Evolutionary conservation across 2,113 vertebrate genomes (phyloP).

Genomic region (Sinocyclocheilus maitianheensis): DNA sequence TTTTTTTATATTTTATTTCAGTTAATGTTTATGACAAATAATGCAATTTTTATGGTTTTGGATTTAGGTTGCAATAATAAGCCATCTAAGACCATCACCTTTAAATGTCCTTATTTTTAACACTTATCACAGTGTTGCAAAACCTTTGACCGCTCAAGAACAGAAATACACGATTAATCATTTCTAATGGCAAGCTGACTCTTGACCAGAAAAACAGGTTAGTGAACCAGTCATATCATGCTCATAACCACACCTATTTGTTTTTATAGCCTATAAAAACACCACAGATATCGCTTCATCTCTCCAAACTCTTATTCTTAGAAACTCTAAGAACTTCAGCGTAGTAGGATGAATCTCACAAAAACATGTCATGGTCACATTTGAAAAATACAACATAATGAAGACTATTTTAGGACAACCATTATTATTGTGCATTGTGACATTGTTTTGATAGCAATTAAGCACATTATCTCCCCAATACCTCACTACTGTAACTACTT

Average conservation of each 20-base stretch:
- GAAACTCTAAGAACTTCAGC: background rate
- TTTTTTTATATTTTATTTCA: no score
- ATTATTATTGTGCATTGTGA: background rate
- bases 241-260: background rate
- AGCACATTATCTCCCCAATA: background rate
- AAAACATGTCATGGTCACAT: background rate
- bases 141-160: background rate
- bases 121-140: background rate
- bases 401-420: background rate
- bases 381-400: background rate
- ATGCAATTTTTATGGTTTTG: background rate
- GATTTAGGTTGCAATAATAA: background rate
- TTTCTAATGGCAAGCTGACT: conserved; percentile 4
- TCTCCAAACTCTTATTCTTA: background rate
- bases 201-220: background rate
- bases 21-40: background rate
- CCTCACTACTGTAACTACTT: background rate
- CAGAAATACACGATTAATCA: conserved; percentile 13
- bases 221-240: background rate
- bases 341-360: background rate
- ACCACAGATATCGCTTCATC: background rate
- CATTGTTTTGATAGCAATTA: background rate
- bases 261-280: background rate
- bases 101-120: background rate
- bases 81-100: background rate